phyloP scores from a whole-genome alignment of 1,140 invertebrate species.

The Trichoplusia ni region DNA sequence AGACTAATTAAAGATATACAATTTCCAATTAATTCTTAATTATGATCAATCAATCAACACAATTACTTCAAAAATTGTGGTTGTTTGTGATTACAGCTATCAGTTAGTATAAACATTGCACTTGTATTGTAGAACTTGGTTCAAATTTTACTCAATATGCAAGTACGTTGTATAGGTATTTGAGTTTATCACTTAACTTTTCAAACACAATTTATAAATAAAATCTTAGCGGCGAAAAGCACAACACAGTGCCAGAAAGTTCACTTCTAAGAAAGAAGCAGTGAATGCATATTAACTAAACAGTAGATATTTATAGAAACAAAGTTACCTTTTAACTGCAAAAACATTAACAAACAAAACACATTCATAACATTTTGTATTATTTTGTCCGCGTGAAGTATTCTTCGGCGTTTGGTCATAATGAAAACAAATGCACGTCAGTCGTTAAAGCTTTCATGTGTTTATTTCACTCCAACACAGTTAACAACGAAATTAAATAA shows the following conservation, averaged over 20 bases:
- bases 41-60: too few relatives aligned
- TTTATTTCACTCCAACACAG: conserved; percentile 47
- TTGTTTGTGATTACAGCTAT: too few relatives aligned
- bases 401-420: conserved; percentile 79
- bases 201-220: too few relatives aligned
- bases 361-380: conserved; percentile 73
- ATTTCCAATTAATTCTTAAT: too few relatives aligned
- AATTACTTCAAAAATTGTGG: too few relatives aligned
- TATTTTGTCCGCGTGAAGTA: conserved; percentile 77
- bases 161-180: too few relatives aligned
- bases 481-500: conserved; percentile 38
- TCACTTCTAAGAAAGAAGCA: background rate
- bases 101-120: too few relatives aligned
- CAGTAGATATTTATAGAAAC: background rate
- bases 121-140: too few relatives aligned
- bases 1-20: too few relatives aligned
- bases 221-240: too few relatives aligned
- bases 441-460: conserved; percentile 53
- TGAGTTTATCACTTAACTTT: too few relatives aligned
- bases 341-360: conserved; percentile 78
- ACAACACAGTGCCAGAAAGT: background rate
- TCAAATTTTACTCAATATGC: too few relatives aligned
- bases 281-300: background rate
- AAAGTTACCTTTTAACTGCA: conserved; percentile 71
- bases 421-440: conserved; percentile 71